phyloP scores from a whole-genome alignment of 2,113 vertebrate genomes.

The Crotalus viridis region DNA sequence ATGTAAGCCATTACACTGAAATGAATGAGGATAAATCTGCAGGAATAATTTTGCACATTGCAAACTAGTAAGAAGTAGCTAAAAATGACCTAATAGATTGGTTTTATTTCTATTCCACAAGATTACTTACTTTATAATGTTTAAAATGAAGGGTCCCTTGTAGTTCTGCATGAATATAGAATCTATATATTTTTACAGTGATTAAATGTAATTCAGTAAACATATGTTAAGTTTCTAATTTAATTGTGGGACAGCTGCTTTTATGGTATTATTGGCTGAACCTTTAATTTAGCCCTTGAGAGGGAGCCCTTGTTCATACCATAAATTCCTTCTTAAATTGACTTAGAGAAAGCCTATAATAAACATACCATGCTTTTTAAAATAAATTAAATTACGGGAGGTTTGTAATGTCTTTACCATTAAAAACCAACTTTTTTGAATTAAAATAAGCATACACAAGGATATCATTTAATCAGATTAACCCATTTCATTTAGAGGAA shows the following conservation, averaged over 20 bases:
- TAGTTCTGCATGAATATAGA: neutral
- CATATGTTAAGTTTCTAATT: slow-evolving; percentile 1
- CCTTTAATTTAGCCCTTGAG: slow-evolving; percentile 59
- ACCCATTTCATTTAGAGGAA: neutral
- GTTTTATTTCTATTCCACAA: neutral
- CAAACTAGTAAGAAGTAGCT: neutral
- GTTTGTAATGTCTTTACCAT: slow-evolving; percentile 6
- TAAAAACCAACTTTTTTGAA: neutral
- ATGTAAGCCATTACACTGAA: neutral
- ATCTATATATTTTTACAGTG: neutral
- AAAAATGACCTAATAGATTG: neutral
- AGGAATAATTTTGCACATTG: neutral
- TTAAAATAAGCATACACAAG: neutral
- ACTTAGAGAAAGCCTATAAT: neutral
- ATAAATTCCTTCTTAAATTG: slow-evolving; percentile 26
- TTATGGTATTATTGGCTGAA: slow-evolving; percentile 4
- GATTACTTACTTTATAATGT: slow-evolving; percentile 24
- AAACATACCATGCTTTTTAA: slow-evolving; percentile 23
- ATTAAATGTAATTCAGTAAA: slow-evolving; percentile 7
- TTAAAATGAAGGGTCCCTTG: slow-evolving; percentile 6
- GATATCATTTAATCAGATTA: neutral
- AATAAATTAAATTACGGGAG: slow-evolving; percentile 10
- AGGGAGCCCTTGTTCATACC: slow-evolving; percentile 63
- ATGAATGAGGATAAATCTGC: neutral
- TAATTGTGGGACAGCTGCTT: slow-evolving; percentile 38